phyloP scores from a whole-genome alignment of 1,140 invertebrate genomes.

The Bradysia coprophila region DNA sequence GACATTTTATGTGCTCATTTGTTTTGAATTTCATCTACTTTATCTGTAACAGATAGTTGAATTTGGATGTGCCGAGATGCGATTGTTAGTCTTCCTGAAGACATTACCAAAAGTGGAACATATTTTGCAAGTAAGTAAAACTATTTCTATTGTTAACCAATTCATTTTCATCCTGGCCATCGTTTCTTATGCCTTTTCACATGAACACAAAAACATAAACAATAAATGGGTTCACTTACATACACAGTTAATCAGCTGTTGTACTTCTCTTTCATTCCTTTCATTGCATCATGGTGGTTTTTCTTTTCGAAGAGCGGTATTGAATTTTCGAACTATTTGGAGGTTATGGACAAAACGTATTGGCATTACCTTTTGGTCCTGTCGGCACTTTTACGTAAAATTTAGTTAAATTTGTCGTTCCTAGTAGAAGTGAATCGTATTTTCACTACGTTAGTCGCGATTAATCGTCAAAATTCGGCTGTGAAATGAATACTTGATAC shows the following conservation, averaged over 20 bases:
- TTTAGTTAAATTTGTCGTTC: too few relatives aligned
- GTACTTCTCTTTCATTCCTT: background rate
- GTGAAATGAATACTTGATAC: too few relatives aligned
- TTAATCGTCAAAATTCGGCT: too few relatives aligned
- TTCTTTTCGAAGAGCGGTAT: background rate
- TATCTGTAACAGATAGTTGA: slow-evolving; percentile 44
- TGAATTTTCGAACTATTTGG: background rate
- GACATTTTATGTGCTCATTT: background rate
- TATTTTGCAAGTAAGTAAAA: slow-evolving; percentile 18
- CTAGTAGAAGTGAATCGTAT: too few relatives aligned
- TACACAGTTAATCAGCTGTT: background rate
- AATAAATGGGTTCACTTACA: background rate
- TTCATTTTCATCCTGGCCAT: background rate
- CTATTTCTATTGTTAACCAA: background rate
- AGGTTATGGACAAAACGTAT: too few relatives aligned
- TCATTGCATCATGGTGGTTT: background rate
- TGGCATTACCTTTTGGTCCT: too few relatives aligned
- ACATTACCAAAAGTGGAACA: slow-evolving; percentile 31
- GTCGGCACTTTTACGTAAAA: too few relatives aligned
- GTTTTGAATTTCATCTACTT: background rate
- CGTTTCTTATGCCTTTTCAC: background rate
- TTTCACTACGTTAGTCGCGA: too few relatives aligned
- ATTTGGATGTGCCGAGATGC: slow-evolving; percentile 65
- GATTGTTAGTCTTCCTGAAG: slow-evolving; percentile 50
- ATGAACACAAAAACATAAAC: background rate